Evolutionary conservation across 2,797 vertebrate species (phyloP).

Genomic region (Sebastes hubbsi): DNA sequence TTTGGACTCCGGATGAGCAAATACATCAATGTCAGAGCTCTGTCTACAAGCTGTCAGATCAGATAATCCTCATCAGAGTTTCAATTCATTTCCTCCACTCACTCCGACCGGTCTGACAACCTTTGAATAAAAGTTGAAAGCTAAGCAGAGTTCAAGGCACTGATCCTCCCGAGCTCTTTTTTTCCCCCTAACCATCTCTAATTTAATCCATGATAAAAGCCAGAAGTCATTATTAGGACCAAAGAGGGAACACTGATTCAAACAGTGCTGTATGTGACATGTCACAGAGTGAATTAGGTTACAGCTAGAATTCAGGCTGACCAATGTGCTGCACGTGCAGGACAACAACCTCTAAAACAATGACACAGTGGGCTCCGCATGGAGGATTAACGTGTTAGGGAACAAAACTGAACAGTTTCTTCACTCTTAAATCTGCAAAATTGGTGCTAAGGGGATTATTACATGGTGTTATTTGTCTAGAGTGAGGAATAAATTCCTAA

Average conservation of each 20-base stretch:
- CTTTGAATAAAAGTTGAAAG: no score
- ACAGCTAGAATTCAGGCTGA: background rate
- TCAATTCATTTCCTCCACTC: background rate
- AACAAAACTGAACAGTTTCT: slow-evolving; percentile 45
- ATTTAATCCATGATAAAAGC: background rate
- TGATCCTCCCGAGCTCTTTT: no score
- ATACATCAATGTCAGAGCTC: background rate
- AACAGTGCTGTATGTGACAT: background rate
- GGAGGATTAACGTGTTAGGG: slow-evolving; percentile 38
- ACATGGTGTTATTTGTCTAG: slow-evolving; percentile 41
- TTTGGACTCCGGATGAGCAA: background rate
- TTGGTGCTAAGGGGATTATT: slow-evolving; percentile 57
- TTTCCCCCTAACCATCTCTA: background rate
- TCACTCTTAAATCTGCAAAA: slow-evolving; percentile 59
- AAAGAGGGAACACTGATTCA: background rate
- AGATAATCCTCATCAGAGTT: slow-evolving; percentile 1
- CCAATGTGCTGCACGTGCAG: background rate
- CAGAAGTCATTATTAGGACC: background rate
- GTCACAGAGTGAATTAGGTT: background rate
- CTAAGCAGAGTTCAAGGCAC: background rate
- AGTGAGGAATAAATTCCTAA: slow-evolving; percentile 35
- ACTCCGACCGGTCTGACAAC: no score
- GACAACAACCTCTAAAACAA: slow-evolving; percentile 6
- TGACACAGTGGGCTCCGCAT: slow-evolving; percentile 1
- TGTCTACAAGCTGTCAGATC: background rate